A percentile compares a stretch with the other conserved stretches of the same genome.
phyloP scores from a whole-genome alignment of 2,113 vertebrate species.

The Callorhinus ursinus region DNA sequence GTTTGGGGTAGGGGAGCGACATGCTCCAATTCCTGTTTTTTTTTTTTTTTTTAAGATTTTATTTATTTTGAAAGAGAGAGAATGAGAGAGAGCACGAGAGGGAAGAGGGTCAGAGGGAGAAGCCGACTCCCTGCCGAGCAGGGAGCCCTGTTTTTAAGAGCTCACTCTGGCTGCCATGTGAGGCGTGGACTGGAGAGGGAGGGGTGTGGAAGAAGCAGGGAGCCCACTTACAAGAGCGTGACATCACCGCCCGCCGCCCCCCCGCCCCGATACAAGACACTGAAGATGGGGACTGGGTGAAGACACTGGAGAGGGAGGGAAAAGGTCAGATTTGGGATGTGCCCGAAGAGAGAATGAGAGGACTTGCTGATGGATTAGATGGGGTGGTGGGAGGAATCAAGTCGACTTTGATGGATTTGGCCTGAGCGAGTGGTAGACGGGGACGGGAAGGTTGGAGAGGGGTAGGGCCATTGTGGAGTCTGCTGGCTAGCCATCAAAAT shows the following conservation, averaged over 20 bases:
- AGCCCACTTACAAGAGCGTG: accelerated
- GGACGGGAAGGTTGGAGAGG: background rate
- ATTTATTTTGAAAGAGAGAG: too few relatives aligned
- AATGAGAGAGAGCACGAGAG: too few relatives aligned
- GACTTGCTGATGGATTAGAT: background rate
- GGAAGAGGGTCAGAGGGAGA: too few relatives aligned
- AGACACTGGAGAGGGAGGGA: background rate
- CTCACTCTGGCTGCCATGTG: background rate
- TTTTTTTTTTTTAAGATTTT: too few relatives aligned
- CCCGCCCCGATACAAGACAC: background rate
- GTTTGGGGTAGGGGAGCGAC: background rate
- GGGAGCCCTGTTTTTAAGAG: background rate
- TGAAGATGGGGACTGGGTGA: background rate
- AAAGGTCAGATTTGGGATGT: background rate
- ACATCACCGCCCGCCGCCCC: background rate
- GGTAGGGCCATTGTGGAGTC: background rate
- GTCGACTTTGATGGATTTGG: background rate
- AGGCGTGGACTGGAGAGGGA: background rate
- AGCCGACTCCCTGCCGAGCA: too few relatives aligned
- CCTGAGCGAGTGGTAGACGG: background rate
- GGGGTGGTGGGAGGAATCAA: background rate
- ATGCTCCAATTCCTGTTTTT: background rate
- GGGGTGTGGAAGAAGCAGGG: background rate
- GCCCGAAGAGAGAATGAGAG: background rate
- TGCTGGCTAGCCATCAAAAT: background rate